A percentile compares a stretch with the other conserved stretches of the same genome.
phyloP scores from a whole-genome alignment of 2,888 invertebrate species.

The Lutraria lutraria region DNA sequence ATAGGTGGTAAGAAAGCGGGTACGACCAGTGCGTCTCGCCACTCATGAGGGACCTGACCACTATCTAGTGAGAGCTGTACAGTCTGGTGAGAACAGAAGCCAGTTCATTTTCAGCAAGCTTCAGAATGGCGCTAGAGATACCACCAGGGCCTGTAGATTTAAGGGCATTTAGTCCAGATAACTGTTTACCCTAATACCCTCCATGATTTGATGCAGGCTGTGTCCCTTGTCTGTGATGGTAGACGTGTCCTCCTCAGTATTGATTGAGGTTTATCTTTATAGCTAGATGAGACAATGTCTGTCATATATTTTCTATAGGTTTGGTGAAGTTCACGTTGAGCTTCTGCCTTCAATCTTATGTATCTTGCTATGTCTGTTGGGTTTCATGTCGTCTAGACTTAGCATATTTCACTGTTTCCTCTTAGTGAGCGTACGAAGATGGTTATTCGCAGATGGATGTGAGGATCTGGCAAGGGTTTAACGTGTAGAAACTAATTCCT shows the following conservation, averaged over 20 bases:
- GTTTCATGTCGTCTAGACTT: conserved; percentile 29
- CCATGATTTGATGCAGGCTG: conserved; percentile 55
- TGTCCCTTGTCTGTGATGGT: conserved; percentile 57
- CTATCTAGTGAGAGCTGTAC: conserved; percentile 33
- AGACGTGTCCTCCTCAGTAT: conserved; percentile 55
- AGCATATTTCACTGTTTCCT: conserved; percentile 12
- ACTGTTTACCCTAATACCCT: conserved; percentile 41
- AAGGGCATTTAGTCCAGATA: conserved; percentile 30
- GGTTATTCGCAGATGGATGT: conserved; percentile 18
- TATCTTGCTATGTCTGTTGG: conserved; percentile 24
- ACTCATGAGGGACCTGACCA: conserved; percentile 50
- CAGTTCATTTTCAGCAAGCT: conserved; percentile 40
- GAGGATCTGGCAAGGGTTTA: background rate
- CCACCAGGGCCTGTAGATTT: conserved; percentile 46
- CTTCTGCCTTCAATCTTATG: background rate
- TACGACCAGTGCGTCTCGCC: conserved; percentile 35
- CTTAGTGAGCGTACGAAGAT: background rate
- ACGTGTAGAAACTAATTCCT: conserved; percentile 30
- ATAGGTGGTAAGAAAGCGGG: conserved; percentile 55
- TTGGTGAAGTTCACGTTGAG: conserved; percentile 7
- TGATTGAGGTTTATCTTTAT: conserved; percentile 34
- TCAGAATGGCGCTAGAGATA: no score
- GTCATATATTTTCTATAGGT: conserved; percentile 12
- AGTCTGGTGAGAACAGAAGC: conserved; percentile 42
- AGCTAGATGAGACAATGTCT: conserved; percentile 20